Conservation (phyloP, 2,113 vertebrate genomes). For the Excalfactoria chinensis region DNA sequence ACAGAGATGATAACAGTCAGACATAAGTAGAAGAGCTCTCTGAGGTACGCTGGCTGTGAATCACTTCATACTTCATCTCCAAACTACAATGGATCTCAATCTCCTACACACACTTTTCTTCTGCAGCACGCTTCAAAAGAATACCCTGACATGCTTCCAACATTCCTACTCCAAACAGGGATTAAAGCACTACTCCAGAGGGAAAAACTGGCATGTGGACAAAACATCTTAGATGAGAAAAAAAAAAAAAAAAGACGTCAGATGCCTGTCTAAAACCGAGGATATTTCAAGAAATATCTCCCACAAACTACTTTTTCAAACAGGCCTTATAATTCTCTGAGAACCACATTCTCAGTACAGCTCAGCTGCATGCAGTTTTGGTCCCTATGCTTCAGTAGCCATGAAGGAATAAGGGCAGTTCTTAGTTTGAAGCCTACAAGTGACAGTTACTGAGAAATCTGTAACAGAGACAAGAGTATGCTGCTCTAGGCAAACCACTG, state of each 20-base stretch:
- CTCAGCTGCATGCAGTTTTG: not conserved
- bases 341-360: not conserved
- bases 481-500: not conserved
- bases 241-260: not conserved
- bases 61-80: not conserved
- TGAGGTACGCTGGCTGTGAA: not conserved
- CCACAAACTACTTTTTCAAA: not conserved
- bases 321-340: not conserved
- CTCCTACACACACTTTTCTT: not conserved
- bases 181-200: not conserved
- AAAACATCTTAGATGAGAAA: not conserved
- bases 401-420: not conserved
- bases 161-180: not conserved
- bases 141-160: not conserved
- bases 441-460: not conserved
- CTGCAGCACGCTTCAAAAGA: not conserved
- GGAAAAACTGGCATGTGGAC: not conserved
- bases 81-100: not conserved
- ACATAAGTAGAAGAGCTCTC: not conserved
- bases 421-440: not conserved
- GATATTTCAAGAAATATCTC: not conserved
- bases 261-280: not conserved
- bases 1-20: not conserved
- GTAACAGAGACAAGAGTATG: not conserved
- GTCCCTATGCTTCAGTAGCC: not conserved